Evolutionary conservation across 2,113 vertebrate species (phyloP), one percentile per base, ranked within the genome.

Genomic region (Podarcis muralis): DNA sequence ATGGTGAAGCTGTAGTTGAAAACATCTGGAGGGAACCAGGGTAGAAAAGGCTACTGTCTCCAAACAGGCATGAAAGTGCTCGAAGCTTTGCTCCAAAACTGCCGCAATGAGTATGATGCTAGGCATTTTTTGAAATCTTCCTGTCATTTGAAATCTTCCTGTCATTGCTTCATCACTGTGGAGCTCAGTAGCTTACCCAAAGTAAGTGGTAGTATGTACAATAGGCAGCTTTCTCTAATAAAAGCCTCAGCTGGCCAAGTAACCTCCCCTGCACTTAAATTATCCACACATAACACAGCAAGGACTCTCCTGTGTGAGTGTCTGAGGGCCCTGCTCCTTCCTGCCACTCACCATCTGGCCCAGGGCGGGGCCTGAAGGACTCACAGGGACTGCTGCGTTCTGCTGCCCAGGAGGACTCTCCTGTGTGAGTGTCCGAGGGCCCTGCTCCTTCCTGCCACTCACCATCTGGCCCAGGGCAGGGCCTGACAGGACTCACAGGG

Each of bases 211-310:
- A 83, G 87, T 32, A 81, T 53, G n/a, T 53, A 88, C 32, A 92
- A 43, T 40, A 93, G 87, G 16, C 37, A 88, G 88, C 15, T 75
- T 90, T 66, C 69, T 80, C 89, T 90, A 92, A 80, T 78, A 82
- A 53, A 71, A 84, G 40, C 72, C 85, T 0, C 1, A 2, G 4
- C 0, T 72, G 35, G 81, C 87, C 48, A 88, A 35, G 37, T n/a
- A 16, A 8, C 6, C 57, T 43, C 1, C 35, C 15, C 9, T 30
- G 87, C 25, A 62, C 37, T 53, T 4, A 7, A 68, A 35, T 93
- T 25, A 5, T 1, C 82, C 66, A n/a, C 89, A 53, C 72, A 89
- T 6, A 68, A 20, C 91, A 71, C 53, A 88, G 83, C 32, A n/a
- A n/a, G n/a, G n/a, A n/a, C n/a, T n/a, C n/a, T n/a, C n/a, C n/a